Percentiles rank a stretch among this genome's conserved stretches.
Evolutionary conservation across 2,113 vertebrate genomes (phyloP).

Genomic region (Dissostichus mawsoni): DNA sequence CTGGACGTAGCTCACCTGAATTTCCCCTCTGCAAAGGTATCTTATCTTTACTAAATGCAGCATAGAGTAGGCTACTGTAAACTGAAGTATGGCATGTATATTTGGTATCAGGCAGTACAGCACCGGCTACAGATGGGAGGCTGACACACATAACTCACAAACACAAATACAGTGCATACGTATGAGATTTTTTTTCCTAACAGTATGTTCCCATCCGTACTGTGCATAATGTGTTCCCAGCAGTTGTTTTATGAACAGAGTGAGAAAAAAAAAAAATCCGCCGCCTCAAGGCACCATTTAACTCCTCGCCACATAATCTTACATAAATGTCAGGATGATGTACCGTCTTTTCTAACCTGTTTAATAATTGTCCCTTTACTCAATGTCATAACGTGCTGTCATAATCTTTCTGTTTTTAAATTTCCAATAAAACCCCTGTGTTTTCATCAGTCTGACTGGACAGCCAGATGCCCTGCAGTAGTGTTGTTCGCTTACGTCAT

Average conservation of each 20-base stretch:
- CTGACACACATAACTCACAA: constrained; percentile 7
- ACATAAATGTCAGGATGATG: constrained; percentile 26
- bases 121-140: constrained; percentile 2
- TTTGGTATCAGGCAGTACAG: neutral
- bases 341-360: constrained; percentile 26
- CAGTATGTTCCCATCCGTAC: constrained; percentile 42
- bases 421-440: constrained; percentile 40
- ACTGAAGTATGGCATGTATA: neutral
- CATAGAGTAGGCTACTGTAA: neutral
- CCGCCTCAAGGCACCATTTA: constrained; percentile 44
- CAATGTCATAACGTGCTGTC: constrained; percentile 19
- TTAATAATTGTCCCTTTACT: constrained; percentile 15
- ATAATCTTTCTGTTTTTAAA: neutral
- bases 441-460: constrained; percentile 17
- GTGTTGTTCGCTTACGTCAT: constrained; percentile 32
- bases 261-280: neutral
- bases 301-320: constrained; percentile 47
- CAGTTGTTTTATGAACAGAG: constrained; percentile 62
- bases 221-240: constrained; percentile 36
- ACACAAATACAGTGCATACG: neutral
- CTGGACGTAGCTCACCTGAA: no score
- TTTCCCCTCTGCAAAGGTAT: no score
- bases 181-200: constrained; percentile 32
- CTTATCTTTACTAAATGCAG: neutral
- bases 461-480: constrained; percentile 34